Evolutionary conservation across 2,888 invertebrate genomes (phyloP), one percentile per base, ranked within the genome.

Genomic region (Lasioglossum vierecki): DNA sequence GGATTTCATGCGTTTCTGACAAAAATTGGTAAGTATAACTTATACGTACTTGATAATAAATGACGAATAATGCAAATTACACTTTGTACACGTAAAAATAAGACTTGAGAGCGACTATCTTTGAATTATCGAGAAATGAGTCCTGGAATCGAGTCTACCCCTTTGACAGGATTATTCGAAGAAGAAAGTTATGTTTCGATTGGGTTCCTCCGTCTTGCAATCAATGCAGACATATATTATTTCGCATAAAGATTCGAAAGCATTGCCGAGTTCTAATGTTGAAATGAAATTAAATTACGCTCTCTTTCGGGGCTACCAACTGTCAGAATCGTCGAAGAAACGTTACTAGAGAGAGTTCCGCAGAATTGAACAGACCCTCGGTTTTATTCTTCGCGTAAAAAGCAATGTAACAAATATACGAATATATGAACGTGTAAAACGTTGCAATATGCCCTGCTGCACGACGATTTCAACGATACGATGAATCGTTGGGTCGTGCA

Each of bases 261-360:
- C 18, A 49, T 49, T 1, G 3, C 5, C 49, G 49, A 49, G 22
- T n/a, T 53, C 53, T 57, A 57, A 57, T n/a, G n/a, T 57, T n/a
- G 57, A 30, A 63, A 70, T 77, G 4, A 18, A 82, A 49, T 84
- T 44, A 41, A 77, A 82, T 77, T 46, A 57, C n/a, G 18, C n/a
- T 18, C 13, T 41, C 26, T 4, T 49, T 5, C 39, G 8, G 46
- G 13, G 11, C 1, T 84, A 1, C 84, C 84, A 84, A 79, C 22
- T 13, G 11, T 1, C 11, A 22, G 4, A 6, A 3, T 0, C 3
- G 18, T 1, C 13, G 13, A 5, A 4, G 5, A 41, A 83, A 79
- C 49, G 15, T 79, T 9, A 72, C 83, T 60, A 84, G 76, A 22
- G 0, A 9, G 18, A 11, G 72, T 60, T 57, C 11, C 15, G 22